phyloP scores from a whole-genome alignment of 2,888 invertebrate genomes.

The Pilophorus perplexus region DNA sequence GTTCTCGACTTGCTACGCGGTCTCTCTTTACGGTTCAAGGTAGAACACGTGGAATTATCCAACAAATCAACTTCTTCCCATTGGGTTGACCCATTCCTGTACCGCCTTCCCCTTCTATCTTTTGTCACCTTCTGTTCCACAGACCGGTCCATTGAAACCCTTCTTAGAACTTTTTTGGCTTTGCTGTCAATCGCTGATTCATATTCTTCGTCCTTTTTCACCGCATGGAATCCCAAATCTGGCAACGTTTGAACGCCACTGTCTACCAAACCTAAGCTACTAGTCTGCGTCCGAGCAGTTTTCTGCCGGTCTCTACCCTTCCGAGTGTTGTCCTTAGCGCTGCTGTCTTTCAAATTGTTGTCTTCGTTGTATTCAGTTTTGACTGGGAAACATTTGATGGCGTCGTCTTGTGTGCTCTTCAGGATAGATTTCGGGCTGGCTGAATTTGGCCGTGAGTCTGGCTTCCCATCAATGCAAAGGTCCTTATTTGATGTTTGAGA shows the following conservation, averaged over 20 bases:
- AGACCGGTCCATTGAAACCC: neutral
- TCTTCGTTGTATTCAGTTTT: neutral
- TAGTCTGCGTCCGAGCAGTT: neutral
- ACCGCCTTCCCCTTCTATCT: neutral
- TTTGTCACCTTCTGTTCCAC: neutral
- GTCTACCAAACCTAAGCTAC: neutral
- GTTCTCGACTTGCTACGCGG: too few species aligned
- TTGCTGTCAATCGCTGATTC: neutral
- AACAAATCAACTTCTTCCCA: constrained; percentile 13
- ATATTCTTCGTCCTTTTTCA: neutral
- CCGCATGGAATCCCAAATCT: neutral
- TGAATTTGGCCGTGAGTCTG: too few species aligned
- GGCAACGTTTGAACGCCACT: neutral
- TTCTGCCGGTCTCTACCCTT: too few species aligned
- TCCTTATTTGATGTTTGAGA: too few species aligned
- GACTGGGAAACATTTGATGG: neutral
- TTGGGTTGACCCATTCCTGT: constrained; percentile 9
- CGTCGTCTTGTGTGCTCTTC: too few species aligned
- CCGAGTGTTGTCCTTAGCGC: neutral
- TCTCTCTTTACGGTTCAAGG: too few species aligned
- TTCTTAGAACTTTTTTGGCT: neutral
- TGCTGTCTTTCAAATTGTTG: neutral
- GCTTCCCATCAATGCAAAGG: too few species aligned
- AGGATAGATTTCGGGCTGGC: too few species aligned
- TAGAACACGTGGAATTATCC: neutral